A percentile compares a stretch with the other conserved stretches of the same genome.
Evolutionary conservation across 2,797 vertebrate genomes (phyloP).

Genomic region (Poecilia wingei): DNA sequence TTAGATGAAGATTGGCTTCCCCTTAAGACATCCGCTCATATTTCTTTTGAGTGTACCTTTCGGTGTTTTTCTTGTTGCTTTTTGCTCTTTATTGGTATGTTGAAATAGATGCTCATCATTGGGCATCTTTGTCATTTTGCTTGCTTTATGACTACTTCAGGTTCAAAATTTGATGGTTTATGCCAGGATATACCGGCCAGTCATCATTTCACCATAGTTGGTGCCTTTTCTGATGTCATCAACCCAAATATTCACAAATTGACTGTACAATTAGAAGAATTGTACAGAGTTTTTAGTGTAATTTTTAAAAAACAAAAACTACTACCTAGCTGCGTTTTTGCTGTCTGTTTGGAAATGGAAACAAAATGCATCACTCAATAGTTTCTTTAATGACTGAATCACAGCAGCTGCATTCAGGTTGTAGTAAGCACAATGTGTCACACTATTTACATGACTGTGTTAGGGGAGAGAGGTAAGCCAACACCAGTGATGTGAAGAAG

Average conservation of each 20-base stretch:
- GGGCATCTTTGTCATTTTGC: not conserved
- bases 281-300: not conserved
- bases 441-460: not conserved
- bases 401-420: not conserved
- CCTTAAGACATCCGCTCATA: not conserved
- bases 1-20: not conserved
- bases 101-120: not conserved
- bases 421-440: not conserved
- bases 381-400: not conserved
- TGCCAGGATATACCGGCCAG: not conserved
- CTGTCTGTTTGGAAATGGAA: not conserved
- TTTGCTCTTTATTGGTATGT: not conserved
- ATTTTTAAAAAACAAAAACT: not conserved
- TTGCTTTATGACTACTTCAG: not conserved
- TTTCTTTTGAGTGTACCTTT: not conserved
- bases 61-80: not conserved
- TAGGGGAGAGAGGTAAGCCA: constrained; percentile 12
- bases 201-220: not conserved
- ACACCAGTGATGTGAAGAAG: constrained; percentile 28
- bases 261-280: not conserved
- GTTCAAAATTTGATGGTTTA: not conserved
- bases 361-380: not conserved
- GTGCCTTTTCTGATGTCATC: not conserved
- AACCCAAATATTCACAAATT: not conserved
- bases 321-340: not conserved